A percentile compares a stretch with the other conserved stretches of the same genome.
Conservation (phyloP, 2,888 invertebrate genomes). For the Onchidella celtica region DNA sequence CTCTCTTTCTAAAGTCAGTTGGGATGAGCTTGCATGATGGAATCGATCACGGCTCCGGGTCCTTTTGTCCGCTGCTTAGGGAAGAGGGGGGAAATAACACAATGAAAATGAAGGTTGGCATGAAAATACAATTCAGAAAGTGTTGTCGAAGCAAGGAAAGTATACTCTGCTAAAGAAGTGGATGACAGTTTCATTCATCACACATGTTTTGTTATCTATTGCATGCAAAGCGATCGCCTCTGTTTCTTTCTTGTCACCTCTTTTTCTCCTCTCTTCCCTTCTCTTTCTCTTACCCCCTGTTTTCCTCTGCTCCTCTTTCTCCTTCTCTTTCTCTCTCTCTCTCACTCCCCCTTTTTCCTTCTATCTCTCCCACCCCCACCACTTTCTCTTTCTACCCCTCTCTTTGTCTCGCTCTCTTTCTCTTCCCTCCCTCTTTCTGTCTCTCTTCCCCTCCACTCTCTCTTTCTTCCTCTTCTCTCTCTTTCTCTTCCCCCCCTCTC, state of each 20-base stretch:
- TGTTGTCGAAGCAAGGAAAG: too few relatives aligned
- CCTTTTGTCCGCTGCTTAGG: too few relatives aligned
- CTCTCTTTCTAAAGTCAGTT: too few relatives aligned
- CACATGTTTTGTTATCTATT: not conserved
- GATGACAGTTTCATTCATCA: too few relatives aligned
- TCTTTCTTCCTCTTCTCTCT: not conserved
- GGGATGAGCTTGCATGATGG: too few relatives aligned
- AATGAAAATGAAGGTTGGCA: too few relatives aligned
- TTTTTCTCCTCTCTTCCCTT: slow-evolving; percentile 11
- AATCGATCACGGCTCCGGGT: too few relatives aligned
- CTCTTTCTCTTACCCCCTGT: not conserved
- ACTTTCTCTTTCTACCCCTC: not conserved
- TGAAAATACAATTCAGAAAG: too few relatives aligned
- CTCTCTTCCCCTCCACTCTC: not conserved
- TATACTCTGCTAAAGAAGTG: too few relatives aligned
- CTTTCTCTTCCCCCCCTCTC: not conserved
- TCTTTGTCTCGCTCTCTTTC: not conserved
- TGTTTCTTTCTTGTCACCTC: slow-evolving; percentile 5
- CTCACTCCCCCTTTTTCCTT: slow-evolving; percentile 11
- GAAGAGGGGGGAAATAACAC: too few relatives aligned
- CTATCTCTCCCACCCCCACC: slow-evolving; percentile 13
- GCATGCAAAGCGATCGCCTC: not conserved
- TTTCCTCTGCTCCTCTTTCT: not conserved
- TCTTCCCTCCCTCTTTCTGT: not conserved
- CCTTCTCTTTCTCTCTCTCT: slow-evolving; percentile 18